These are phyloP conservation scores for Thripadectes ignobilis DNA, from an alignment of 2,797 vertebrate species.

Conservation along the genomic window DNA sequence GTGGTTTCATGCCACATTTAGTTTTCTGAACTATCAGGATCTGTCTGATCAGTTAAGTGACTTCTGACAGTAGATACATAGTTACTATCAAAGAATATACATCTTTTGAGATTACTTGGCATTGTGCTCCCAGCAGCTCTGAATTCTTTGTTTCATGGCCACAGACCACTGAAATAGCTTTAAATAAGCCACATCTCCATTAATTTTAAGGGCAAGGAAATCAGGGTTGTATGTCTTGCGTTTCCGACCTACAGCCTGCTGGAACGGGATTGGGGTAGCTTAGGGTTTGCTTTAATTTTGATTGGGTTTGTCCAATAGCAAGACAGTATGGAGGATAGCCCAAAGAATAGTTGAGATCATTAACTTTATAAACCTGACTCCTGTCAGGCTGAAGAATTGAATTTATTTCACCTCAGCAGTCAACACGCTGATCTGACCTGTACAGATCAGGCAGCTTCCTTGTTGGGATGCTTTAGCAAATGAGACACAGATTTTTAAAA, in stretches of 20 bases:
- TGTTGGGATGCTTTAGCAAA: background rate
- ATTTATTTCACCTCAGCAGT: background rate
- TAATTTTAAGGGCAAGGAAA: slow-evolving; percentile 25
- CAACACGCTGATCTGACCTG: background rate
- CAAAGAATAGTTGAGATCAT: background rate
- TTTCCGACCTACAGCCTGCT: background rate
- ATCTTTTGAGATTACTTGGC: slow-evolving; percentile 25
- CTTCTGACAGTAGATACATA: background rate
- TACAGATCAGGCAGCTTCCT: background rate
- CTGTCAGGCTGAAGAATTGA: background rate
- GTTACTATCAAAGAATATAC: slow-evolving; percentile 2
- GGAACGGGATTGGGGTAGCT: background rate
- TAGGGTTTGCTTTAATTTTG: background rate
- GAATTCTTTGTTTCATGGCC: slow-evolving; percentile 58
- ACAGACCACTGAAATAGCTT: slow-evolving; percentile 11
- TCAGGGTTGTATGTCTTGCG: background rate
- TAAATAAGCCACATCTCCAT: slow-evolving; percentile 43
- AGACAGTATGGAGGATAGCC: background rate
- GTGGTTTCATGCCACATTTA: slow-evolving; percentile 16
- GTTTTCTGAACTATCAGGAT: slow-evolving; percentile 9
- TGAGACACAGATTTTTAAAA: background rate
- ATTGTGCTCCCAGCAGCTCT: background rate
- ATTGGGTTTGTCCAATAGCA: background rate
- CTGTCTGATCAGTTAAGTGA: slow-evolving; percentile 9
- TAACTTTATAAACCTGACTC: background rate